These are phyloP conservation scores for Tinea pellionella DNA, from an alignment of 2,888 invertebrate species.

Conservation along the genomic window DNA sequence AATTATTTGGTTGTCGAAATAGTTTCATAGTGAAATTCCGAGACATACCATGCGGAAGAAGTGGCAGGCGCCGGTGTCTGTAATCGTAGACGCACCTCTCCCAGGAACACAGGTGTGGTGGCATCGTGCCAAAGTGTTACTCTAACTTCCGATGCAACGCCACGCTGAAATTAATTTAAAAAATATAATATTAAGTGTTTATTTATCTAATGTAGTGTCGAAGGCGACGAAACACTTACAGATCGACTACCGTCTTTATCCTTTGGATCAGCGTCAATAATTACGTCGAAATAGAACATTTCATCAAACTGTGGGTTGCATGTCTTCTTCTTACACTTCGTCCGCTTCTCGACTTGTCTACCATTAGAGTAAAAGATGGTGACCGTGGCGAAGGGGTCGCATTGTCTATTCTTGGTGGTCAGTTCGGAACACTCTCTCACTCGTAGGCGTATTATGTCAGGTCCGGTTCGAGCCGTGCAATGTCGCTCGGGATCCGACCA, in stretches of 20 bases:
- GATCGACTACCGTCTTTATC: conserved; percentile 67
- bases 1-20: too few species aligned
- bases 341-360: conserved; percentile 81
- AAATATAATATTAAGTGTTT: neutral
- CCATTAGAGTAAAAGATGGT: conserved; percentile 84
- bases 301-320: conserved; percentile 91
- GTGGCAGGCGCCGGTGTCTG: conserved; percentile 70
- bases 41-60: conserved; percentile 76
- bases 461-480: conserved; percentile 53
- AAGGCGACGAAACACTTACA: conserved; percentile 35
- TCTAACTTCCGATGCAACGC: conserved; percentile 83
- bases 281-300: conserved; percentile 81
- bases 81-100: conserved; percentile 86
- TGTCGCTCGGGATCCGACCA: conserved; percentile 64
- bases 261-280: conserved; percentile 68
- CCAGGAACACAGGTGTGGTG: conserved; percentile 86
- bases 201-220: neutral
- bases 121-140: conserved; percentile 90
- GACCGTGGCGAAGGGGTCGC: conserved; percentile 90
- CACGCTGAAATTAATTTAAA: conserved; percentile 36
- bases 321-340: conserved; percentile 91
- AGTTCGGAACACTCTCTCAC: conserved; percentile 89
- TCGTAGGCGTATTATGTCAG: conserved; percentile 69
- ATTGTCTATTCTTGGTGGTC: conserved; percentile 89
- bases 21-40: too few species aligned